Evolutionary conservation across 2,888 invertebrate species (phyloP).

Genomic region (Calameuta filiformis): DNA sequence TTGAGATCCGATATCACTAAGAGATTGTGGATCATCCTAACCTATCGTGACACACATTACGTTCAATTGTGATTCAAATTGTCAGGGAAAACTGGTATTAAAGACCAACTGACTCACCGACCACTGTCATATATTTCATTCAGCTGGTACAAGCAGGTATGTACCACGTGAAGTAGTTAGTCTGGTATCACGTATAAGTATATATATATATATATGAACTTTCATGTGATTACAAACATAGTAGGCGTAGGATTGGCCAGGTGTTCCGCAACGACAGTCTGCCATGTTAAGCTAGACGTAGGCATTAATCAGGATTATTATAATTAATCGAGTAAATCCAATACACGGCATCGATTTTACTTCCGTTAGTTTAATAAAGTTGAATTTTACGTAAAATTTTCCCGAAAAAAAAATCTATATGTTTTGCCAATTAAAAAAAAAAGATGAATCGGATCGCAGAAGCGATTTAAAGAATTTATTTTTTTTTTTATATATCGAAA

Average conservation of each 20-base stretch:
- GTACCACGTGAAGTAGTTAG: not conserved
- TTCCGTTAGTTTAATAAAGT: not conserved
- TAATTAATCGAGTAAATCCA: not conserved
- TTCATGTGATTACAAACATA: not conserved
- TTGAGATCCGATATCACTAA: not conserved
- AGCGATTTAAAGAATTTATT: too few species aligned
- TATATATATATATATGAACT: not conserved
- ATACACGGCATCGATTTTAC: not conserved
- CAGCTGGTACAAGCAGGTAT: not conserved
- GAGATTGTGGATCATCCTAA: not conserved
- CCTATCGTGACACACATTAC: not conserved
- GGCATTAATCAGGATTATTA: not conserved
- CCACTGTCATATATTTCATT: not conserved
- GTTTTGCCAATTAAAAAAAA: too few species aligned
- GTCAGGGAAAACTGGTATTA: not conserved
- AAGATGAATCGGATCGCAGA: too few species aligned
- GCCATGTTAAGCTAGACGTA: not conserved
- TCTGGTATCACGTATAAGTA: not conserved
- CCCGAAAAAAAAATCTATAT: too few species aligned
- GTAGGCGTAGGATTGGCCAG: slow-evolving; percentile 7
- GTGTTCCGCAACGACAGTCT: slow-evolving; percentile 4
- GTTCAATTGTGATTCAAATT: not conserved
- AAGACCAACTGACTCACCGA: not conserved
- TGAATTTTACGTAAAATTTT: not conserved
- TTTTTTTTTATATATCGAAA: too few species aligned